A percentile compares a stretch with the other conserved stretches of the same genome.
Evolutionary conservation across 2,797 vertebrate species (phyloP).

Genomic region (Ceyx erithaca): DNA sequence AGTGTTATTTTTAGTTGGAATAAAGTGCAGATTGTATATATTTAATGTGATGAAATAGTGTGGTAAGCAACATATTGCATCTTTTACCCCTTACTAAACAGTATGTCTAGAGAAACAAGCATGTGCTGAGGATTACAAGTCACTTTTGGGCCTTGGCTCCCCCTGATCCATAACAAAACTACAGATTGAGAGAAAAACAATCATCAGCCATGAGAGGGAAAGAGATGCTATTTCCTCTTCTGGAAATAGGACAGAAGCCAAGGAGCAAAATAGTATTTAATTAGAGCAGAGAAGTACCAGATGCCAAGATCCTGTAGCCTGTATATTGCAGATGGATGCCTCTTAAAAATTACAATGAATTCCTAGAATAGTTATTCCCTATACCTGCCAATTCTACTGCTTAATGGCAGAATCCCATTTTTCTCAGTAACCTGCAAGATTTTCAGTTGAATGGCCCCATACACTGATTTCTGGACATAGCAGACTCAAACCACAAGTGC

Average conservation of each 20-base stretch:
- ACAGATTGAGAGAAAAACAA: slow-evolving; percentile 48
- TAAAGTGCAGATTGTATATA: slow-evolving; percentile 8
- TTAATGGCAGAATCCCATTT: not conserved
- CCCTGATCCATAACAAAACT: slow-evolving; percentile 31
- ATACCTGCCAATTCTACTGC: not conserved
- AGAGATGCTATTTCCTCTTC: slow-evolving; percentile 30
- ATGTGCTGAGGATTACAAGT: not conserved
- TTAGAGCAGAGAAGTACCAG: not conserved
- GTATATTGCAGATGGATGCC: not conserved
- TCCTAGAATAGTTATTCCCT: not conserved
- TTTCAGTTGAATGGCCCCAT: not conserved
- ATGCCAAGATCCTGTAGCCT: not conserved
- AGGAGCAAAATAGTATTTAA: slow-evolving; percentile 19
- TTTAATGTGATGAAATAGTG: slow-evolving; percentile 8
- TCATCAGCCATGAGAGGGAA: not conserved
- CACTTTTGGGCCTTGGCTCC: slow-evolving; percentile 18
- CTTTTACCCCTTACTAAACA: slow-evolving; percentile 5
- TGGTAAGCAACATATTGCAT: not conserved
- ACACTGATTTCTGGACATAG: not conserved
- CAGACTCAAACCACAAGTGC: not conserved
- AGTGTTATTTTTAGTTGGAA: slow-evolving; percentile 27
- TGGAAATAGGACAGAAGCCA: slow-evolving; percentile 40
- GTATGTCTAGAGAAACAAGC: slow-evolving; percentile 4
- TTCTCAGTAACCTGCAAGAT: not conserved
- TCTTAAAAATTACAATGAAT: not conserved